Evolutionary conservation across 1,140 invertebrate species (phyloP), one percentile per base, ranked within the genome.

Genomic region (Macrosteles quadrilineatus): DNA sequence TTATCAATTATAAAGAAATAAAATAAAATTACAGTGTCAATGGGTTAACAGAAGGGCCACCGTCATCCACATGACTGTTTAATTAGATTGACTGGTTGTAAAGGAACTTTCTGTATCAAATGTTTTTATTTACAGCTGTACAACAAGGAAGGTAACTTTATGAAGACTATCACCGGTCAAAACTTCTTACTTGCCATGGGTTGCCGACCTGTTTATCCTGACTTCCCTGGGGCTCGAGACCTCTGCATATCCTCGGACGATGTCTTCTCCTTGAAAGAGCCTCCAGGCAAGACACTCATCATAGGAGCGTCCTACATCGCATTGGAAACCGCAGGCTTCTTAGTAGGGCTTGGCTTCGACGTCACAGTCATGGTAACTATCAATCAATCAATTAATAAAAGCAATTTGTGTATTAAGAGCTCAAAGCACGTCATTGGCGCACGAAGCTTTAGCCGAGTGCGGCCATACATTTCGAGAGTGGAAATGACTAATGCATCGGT

Each of bases 311-410:
- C 85, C 1, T 89, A 91, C 73, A 87, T 91, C 65, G 84, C 89
- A 12, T 77, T 91, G n/a, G 90, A 91, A 77, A 90, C 88, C 78
- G 90, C 88, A 31, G 89, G 89, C 2, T 90, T 90, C 74, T 76
- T 90, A 2, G 74, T 79, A 25, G 86, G 82, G 0, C 66, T 90
- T 45, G 88, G 87, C 17, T 76, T 84, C 64, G 85, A 90, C 70
- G 82, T 84, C 1, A 87, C 86, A n/a, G 83, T 89, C 3, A 87
- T 87, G 85, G 86, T 86, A 71, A 36, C 32, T 36, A 36, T 36
- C n/a, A n/a, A n/a, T n/a, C n/a, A n/a, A n/a, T n/a, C n/a, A n/a
- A n/a, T n/a, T n/a, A n/a, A n/a, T n/a, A n/a, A n/a, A n/a, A n/a
- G n/a, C n/a, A n/a, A n/a, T n/a, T n/a, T n/a, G n/a, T n/a, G n/a